A percentile compares a stretch with the other conserved stretches of the same genome.
Conservation (phyloP, 2,113 vertebrate species). For the Perca schrenkii region DNA sequence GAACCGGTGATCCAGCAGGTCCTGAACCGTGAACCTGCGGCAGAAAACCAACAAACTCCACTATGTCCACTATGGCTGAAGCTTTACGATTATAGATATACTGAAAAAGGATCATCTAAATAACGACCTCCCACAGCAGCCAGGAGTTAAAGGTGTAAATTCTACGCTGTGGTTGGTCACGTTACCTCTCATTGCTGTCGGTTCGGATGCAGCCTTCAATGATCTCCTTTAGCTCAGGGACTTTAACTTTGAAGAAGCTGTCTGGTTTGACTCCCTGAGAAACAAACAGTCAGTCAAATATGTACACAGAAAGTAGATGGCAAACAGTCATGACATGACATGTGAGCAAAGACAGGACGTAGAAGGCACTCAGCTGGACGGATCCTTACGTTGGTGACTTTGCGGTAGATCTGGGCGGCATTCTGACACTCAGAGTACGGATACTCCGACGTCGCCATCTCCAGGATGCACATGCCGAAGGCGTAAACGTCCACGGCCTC, state of each 20-base stretch:
- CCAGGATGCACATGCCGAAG: conserved; percentile 96
- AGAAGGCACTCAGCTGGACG: background rate
- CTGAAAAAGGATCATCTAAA: no score
- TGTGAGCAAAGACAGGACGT: no score
- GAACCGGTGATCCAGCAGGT: conserved; percentile 94
- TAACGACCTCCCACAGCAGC: no score
- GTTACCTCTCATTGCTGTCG: conserved; percentile 89
- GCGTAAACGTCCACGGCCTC: conserved; percentile 94
- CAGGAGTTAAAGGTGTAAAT: no score
- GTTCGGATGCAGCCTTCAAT: conserved; percentile 95
- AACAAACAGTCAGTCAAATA: background rate
- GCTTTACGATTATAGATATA: no score
- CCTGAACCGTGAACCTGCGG: conserved; percentile 93
- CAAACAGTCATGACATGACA: no score
- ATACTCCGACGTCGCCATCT: conserved; percentile 95
- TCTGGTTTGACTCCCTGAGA: conserved; percentile 92
- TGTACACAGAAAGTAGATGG: background rate
- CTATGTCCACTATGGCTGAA: background rate
- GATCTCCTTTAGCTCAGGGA: conserved; percentile 92
- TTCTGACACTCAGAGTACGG: conserved; percentile 94
- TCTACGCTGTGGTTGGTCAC: no score
- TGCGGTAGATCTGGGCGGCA: conserved; percentile 94
- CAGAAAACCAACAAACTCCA: background rate
- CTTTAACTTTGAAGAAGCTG: conserved; percentile 92
- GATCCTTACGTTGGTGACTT: conserved; percentile 90